phyloP scores from a whole-genome alignment of 2,113 vertebrate genomes.

The Sclerurus mexicanus region DNA sequence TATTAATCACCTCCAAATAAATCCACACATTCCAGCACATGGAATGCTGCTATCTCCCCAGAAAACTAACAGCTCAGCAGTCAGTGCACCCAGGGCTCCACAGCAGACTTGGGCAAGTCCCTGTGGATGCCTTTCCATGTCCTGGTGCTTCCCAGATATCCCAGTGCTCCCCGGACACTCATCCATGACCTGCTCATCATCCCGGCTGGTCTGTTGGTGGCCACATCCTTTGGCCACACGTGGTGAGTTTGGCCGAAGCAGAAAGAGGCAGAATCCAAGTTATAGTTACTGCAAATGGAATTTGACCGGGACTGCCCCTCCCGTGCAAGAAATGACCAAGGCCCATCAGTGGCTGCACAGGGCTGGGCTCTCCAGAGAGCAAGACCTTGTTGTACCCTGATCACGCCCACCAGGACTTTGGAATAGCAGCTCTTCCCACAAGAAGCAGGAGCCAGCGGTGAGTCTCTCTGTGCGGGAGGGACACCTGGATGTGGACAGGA shows the following conservation, averaged over 20 bases:
- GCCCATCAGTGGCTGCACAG: not conserved
- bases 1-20: constrained; percentile 52
- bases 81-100: not conserved
- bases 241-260: not conserved
- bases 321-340: not conserved
- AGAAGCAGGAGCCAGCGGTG: not conserved
- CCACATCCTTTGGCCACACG: accelerated
- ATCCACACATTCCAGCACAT: not conserved
- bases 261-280: not conserved
- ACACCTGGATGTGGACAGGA: not conserved
- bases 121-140: not conserved
- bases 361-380: not conserved
- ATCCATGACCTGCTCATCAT: accelerated
- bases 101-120: not conserved
- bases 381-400: not conserved
- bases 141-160: not conserved
- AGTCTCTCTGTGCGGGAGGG: not conserved
- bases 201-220: accelerated
- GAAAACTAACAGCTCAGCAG: constrained; percentile 6
- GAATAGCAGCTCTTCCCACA: not conserved
- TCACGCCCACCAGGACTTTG: constrained; percentile 30
- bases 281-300: not conserved
- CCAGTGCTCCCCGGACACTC: not conserved
- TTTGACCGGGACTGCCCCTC: constrained; percentile 29
- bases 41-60: not conserved